These are phyloP conservation scores for Cephalotes varians DNA, from an alignment of 2,888 invertebrate genomes.

Conservation along the genomic window DNA sequence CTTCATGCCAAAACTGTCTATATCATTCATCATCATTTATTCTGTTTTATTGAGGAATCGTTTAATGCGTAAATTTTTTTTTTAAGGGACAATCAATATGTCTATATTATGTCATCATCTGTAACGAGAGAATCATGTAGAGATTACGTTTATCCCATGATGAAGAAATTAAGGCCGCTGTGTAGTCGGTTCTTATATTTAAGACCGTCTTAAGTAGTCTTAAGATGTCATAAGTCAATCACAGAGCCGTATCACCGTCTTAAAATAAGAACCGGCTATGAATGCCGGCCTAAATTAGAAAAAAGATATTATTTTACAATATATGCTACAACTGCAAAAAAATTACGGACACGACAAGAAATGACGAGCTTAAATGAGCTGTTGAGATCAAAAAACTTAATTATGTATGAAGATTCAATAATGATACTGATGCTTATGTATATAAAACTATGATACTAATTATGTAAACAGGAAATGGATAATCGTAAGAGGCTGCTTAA, in stretches of 20 bases:
- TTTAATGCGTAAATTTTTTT: constrained; percentile 46
- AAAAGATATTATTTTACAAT: background rate
- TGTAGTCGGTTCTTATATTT: too few relatives aligned
- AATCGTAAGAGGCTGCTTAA: background rate
- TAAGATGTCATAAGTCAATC: too few relatives aligned
- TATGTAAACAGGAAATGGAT: background rate
- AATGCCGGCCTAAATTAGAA: too few relatives aligned
- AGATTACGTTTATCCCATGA: background rate
- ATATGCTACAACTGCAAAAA: background rate
- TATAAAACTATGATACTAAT: too few relatives aligned
- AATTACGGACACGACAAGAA: background rate
- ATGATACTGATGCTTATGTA: too few relatives aligned
- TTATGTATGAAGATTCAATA: too few relatives aligned
- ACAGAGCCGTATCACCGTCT: too few relatives aligned
- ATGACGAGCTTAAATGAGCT: background rate
- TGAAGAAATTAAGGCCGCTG: too few relatives aligned
- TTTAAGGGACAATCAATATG: constrained; percentile 46
- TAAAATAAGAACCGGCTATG: too few relatives aligned
- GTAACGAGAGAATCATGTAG: constrained; percentile 61
- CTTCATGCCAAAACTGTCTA: constrained; percentile 82
- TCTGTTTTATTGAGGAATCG: constrained; percentile 22
- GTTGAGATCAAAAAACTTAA: background rate
- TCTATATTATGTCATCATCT: constrained; percentile 78
- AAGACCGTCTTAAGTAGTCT: too few relatives aligned
- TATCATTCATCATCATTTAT: constrained; percentile 81